Base-by-base conservation (phyloP, 1,140 invertebrate genomes). In the Pseudomyrmex pallidus region DNA sequence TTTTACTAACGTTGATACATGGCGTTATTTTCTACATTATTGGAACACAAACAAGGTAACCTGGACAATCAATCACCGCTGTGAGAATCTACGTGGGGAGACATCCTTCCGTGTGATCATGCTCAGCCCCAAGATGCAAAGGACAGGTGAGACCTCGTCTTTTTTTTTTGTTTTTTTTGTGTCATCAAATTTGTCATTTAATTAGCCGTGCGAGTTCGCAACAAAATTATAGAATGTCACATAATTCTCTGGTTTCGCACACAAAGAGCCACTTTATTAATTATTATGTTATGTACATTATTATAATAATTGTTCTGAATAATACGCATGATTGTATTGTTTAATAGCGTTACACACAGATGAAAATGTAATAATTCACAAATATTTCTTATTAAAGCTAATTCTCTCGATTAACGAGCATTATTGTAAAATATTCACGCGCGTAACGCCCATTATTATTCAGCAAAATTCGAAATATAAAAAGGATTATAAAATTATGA, bases 101-200 rank as follows among this genome's bases (percentile, higher is more conserved):
- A 2, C 74, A 22, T 0, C 44, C 46, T 25, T 68, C 68, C 44
- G 57, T 77, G 67, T 54, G 77, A 89, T 80, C 77, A 97, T 97
- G 96, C 93, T 97, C 84, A 97, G 97, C 91, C 97, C 97, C 9
- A 97, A 97, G 92, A 97, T 98, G 96, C 97, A 98, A 95, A 96
- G 97, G 73, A 96, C 96, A 13, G 90, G 91, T 92, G 56, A 91
- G 89, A 13, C 17, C 54, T 25, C 2, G 7, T 63, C 25, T 25
- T 62, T 48, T 2, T 22, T 22, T 22, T 25, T 25, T 25, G 2
- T 25, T 25, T 25, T 35, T 35, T 35, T 5, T 7, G 5, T 7
- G 35, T 74, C 15, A 5, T 48, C 13, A 64, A 8, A 13, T 64
- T 59, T 59, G 13, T 8, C 5, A 15, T 74, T 48, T 44, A 63